Base-by-base conservation (phyloP, 2,113 vertebrate species). In the Pimephales promelas region DNA sequence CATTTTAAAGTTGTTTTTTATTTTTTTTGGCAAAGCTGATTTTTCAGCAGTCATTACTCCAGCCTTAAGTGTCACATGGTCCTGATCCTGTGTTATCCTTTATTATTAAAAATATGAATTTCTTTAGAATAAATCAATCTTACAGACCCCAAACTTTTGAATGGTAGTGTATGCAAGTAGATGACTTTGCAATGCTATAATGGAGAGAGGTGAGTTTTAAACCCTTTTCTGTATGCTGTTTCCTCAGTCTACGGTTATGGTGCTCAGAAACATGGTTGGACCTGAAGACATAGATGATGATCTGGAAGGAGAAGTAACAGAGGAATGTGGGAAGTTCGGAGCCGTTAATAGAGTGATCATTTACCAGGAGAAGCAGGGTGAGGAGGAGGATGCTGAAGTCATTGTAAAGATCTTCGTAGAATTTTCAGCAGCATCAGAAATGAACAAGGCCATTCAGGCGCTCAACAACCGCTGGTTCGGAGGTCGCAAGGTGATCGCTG, bases 371-470 rank as follows among this genome's bases (percentile, higher is more conserved):
- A 97, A 97, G 82, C 97, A 98, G 88, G 97, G 97, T 0, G 97
- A 98, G 84, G 97, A 98, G 87, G 96, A 97, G 47, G 97, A 96
- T 0, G 97, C 97, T 0, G 97, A 98, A 83, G 95, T 98, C 90
- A 98, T 98, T 0, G 96, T 98, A 10, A 98, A 98, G 93, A 98
- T 98, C 89, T 98, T 98, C 0, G 97, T 98, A 75, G 97, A 97
- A 84, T 98, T 98, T 84, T 97, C 95, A 5, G 93, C 95, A 84
- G 95, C 93, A 1, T 92, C 94, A 0, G 97, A 98, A 93, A 97
- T 97, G 89, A 95, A 97, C 91, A 96, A 96, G 88, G 97, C 95
- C 91, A 97, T 98, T 85, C 95, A 96, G 90, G 97, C 96, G 0
- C 95, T 98, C 59, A 96, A 98, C 0, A 95, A 95, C 56, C 97